These are phyloP conservation scores for Melanostigma gelatinosum DNA, from an alignment of 2,113 vertebrate genomes.

Conservation along the genomic window DNA sequence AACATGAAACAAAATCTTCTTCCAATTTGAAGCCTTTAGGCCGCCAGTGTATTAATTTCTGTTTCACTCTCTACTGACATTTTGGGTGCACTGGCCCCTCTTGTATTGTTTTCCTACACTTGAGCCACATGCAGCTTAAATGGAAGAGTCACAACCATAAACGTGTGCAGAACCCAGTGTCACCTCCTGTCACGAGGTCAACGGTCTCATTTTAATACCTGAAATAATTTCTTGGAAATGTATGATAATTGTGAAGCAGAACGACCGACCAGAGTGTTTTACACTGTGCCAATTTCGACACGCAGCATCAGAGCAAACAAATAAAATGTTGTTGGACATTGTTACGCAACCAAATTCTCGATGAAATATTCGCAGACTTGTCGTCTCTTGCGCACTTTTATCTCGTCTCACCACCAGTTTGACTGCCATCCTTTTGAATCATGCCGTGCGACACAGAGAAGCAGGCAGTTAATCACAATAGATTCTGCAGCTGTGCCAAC, in stretches of 20 bases:
- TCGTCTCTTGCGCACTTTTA: slow-evolving; percentile 1
- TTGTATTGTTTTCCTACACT: background rate
- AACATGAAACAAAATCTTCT: background rate
- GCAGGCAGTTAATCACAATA: slow-evolving; percentile 44
- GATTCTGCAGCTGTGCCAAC: slow-evolving; percentile 50
- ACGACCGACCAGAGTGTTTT: slow-evolving; percentile 30
- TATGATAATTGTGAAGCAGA: slow-evolving; percentile 18
- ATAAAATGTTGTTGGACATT: slow-evolving; percentile 11
- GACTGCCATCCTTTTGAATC: slow-evolving; percentile 9
- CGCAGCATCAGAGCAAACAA: slow-evolving; percentile 18
- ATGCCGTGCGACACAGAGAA: slow-evolving; percentile 1
- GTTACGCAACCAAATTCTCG: slow-evolving; percentile 8
- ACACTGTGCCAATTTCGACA: slow-evolving; percentile 14
- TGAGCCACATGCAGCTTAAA: background rate
- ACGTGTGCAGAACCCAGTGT: background rate
- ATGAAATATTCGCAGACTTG: background rate
- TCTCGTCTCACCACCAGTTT: background rate
- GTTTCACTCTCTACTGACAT: background rate
- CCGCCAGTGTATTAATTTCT: background rate
- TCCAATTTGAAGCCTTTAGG: background rate
- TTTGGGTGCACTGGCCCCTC: background rate
- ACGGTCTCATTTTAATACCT: background rate
- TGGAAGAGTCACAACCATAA: background rate
- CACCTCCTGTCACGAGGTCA: background rate
- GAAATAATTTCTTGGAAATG: background rate